Percentiles rank a stretch among this genome's conserved stretches.
Conservation (phyloP, 1,140 invertebrate species). For the Zaprionus taronus region DNA sequence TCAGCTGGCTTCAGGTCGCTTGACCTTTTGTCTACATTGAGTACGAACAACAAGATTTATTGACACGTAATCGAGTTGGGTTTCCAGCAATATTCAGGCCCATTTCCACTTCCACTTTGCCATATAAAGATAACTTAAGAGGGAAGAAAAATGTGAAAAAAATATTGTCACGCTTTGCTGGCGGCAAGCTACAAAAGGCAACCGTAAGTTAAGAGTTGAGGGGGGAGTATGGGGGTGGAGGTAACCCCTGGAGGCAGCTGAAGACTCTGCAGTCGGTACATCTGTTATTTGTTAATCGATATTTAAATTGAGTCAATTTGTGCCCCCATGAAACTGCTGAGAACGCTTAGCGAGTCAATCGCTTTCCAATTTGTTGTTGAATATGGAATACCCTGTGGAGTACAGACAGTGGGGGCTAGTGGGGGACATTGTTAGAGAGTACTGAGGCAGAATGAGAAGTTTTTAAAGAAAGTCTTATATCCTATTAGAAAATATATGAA, state of each 20-base stretch:
- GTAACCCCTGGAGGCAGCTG: background rate
- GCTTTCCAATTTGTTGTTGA: slow-evolving; percentile 27
- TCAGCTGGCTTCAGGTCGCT: slow-evolving; percentile 24
- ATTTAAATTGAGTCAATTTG: slow-evolving; percentile 68
- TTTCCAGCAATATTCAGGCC: background rate
- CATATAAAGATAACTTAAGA: background rate
- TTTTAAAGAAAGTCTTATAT: background rate
- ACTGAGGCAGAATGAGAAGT: background rate
- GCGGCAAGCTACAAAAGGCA: slow-evolving; percentile 32
- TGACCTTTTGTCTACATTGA: slow-evolving; percentile 51
- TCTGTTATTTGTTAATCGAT: slow-evolving; percentile 58
- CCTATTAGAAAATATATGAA: background rate
- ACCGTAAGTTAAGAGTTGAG: slow-evolving; percentile 4
- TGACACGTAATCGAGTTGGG: slow-evolving; percentile 31
- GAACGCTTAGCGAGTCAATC: slow-evolving; percentile 28
- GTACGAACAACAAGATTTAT: slow-evolving; percentile 48
- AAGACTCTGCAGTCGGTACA: background rate
- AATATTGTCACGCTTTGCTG: slow-evolving; percentile 35
- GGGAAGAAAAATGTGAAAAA: background rate
- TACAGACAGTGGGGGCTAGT: too few relatives aligned
- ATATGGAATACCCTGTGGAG: background rate
- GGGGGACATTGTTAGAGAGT: background rate
- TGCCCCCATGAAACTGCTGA: slow-evolving; percentile 32
- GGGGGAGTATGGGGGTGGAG: background rate
- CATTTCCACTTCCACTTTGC: slow-evolving; percentile 7